Evolutionary conservation across 2,113 vertebrate species (phyloP), one percentile per base, ranked within the genome.

Genomic region (Paramisgurnus dabryanus): DNA sequence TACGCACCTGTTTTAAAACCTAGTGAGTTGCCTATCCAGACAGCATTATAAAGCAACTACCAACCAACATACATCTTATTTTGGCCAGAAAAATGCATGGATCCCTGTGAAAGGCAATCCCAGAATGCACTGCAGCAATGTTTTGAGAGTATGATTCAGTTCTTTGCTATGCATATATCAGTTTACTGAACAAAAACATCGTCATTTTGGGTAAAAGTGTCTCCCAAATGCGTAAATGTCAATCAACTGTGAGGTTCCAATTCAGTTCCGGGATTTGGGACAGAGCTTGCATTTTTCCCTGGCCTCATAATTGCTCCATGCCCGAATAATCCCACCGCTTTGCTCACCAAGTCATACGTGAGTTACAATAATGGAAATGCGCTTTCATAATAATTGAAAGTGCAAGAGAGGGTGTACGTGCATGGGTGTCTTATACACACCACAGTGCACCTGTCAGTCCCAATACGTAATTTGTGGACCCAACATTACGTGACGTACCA

Each of bases 381-480:
- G 17, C 57, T 64, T 81, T 70, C 43, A 57, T 68, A 65, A 34
- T 64, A 76, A 76, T 64, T 55, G 67, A 49, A 69, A 72, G 74
- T 2, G 27, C 60, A 22, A 58, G 63, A 67, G 45, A 34, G 74
- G 5, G 10, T 71, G 22, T 63, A 22, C 67, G 9, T 74, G 17
- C 40, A 8, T 66, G 34, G 27, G 12, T 34, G 40, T 58, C n/a
- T 61, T 4, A 58, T 66, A 73, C 49, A 57, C 64, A 57, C 53
- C 64, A 75, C 39, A 64, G 78, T 50, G 27, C 40, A 55, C 66
- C 73, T 65, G 74, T 66, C 73, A 17, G 55, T 65, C 79, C 39
- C 9, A 15, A 18, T 15, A 58, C 22, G 55, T 79, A 18, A 79
- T 70, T 22, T 41, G 22, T 4, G 49, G 67, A 50, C 61, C 39